phyloP scores from a whole-genome alignment of 1,140 invertebrate genomes.

The Drosophila ohnishii region DNA sequence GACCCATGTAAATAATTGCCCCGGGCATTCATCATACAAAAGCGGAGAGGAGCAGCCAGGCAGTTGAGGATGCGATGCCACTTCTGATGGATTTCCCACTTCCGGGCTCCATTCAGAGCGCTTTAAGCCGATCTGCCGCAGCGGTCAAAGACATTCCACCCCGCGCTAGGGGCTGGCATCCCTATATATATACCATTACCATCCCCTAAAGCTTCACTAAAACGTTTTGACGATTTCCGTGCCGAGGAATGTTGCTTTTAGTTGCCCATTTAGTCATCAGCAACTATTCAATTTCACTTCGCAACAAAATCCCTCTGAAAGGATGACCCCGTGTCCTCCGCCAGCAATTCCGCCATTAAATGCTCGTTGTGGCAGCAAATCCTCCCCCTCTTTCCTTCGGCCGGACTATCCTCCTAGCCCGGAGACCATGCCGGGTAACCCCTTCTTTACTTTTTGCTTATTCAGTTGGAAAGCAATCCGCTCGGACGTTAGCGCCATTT shows the following conservation, averaged over 20 bases:
- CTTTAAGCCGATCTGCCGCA: constrained; percentile 55
- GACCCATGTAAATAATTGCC: constrained; percentile 69
- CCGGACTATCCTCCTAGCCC: constrained; percentile 3
- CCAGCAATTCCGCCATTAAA: constrained; percentile 66
- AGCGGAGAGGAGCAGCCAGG: constrained; percentile 34
- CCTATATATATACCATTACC: neutral
- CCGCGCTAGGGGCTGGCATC: neutral
- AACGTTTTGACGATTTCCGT: constrained; percentile 51
- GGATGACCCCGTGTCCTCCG: constrained; percentile 24
- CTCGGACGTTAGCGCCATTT: constrained; percentile 56
- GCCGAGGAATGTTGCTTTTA: constrained; percentile 53
- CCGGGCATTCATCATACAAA: constrained; percentile 57
- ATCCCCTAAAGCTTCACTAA: constrained; percentile 18
- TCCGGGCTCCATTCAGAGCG: constrained; percentile 60
- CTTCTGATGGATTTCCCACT: constrained; percentile 63
- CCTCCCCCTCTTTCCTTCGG: neutral
- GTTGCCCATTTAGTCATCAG: constrained; percentile 58
- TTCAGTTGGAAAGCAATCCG: constrained; percentile 67
- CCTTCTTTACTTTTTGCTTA: constrained; percentile 68
- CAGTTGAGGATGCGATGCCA: constrained; percentile 27
- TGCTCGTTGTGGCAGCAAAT: constrained; percentile 66
- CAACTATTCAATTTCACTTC: constrained; percentile 59
- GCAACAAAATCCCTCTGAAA: constrained; percentile 37
- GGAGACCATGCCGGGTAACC: constrained; percentile 17
- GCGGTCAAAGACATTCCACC: constrained; percentile 47